A percentile compares a stretch with the other conserved stretches of the same genome.
phyloP scores from a whole-genome alignment of 2,113 vertebrate species.

The Spea multiplicata region DNA sequence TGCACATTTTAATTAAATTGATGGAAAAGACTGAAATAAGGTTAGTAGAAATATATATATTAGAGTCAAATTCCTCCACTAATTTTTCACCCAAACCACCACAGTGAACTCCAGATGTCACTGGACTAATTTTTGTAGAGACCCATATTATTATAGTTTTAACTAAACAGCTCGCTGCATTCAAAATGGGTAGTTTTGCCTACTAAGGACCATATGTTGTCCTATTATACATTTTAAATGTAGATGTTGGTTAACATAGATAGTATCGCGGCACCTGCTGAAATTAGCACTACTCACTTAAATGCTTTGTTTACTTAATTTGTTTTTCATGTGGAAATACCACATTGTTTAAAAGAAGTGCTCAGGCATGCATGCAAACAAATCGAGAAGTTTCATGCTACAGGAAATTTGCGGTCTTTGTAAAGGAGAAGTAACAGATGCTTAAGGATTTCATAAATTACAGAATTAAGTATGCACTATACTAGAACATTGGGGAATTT shows the following conservation, averaged over 20 bases:
- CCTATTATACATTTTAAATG: not conserved
- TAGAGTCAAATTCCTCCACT: no score
- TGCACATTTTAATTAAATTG: no score
- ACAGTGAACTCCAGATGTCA: no score
- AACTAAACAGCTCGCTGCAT: no score
- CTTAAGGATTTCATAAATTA: slow-evolving; percentile 11
- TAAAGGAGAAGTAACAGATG: slow-evolving; percentile 9
- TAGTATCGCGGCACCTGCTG: not conserved
- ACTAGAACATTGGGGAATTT: not conserved
- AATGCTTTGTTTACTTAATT: not conserved
- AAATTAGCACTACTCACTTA: not conserved
- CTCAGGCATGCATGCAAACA: not conserved
- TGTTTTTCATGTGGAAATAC: not conserved
- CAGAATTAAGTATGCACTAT: slow-evolving; percentile 11
- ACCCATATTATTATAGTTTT: no score
- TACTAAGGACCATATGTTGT: no score
- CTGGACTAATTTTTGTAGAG: no score
- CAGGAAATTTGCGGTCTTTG: not conserved
- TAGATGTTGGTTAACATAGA: not conserved
- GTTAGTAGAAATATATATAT: no score
- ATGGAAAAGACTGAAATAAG: no score
- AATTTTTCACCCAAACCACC: no score
- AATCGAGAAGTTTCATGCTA: not conserved
- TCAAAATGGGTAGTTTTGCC: no score
- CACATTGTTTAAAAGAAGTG: not conserved